phyloP scores from a whole-genome alignment of 92 coral and sea anemone genomes.

The Scolanthus callimorphus region DNA sequence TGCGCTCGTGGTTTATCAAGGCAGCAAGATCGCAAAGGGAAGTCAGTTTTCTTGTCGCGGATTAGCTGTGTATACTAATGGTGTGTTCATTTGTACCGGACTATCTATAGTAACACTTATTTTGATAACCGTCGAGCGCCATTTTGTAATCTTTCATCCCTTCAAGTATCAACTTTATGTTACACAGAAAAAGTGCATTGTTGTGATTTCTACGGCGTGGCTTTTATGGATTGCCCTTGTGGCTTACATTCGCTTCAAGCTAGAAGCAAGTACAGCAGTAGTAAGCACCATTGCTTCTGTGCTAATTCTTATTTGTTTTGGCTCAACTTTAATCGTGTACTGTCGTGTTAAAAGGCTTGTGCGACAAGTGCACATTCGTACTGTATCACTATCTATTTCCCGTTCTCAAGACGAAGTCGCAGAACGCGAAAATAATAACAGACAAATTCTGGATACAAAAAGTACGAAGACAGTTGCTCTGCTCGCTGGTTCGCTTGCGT shows the following conservation, averaged over 20 bases:
- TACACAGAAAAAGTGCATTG: slow-evolving; percentile 35
- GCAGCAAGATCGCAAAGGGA: slow-evolving; percentile 33
- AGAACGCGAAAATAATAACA: background rate
- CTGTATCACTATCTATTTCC: too few species aligned
- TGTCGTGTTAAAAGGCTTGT: slow-evolving; percentile 49
- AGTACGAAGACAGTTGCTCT: slow-evolving; percentile 56
- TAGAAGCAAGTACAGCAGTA: slow-evolving; percentile 34
- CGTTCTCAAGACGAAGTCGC: slow-evolving; percentile 7
- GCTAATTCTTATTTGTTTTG: slow-evolving; percentile 37
- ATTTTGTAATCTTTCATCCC: slow-evolving; percentile 72
- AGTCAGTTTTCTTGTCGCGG: slow-evolving; percentile 51
- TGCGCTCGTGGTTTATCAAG: slow-evolving; percentile 63
- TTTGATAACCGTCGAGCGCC: slow-evolving; percentile 62
- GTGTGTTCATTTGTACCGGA: slow-evolving; percentile 61
- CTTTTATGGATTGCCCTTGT: slow-evolving; percentile 44
- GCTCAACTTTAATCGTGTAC: slow-evolving; percentile 46
- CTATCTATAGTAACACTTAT: slow-evolving; percentile 58
- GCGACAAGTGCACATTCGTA: slow-evolving; percentile 32
- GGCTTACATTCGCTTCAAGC: slow-evolving; percentile 34
- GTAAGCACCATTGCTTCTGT: slow-evolving; percentile 46
- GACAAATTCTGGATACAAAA: slow-evolving; percentile 51
- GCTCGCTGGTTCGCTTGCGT: slow-evolving; percentile 44
- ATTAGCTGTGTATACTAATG: slow-evolving; percentile 43
- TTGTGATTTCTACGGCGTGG: slow-evolving; percentile 43
- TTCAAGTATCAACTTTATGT: slow-evolving; percentile 47